Percentiles rank a stretch among this genome's conserved stretches.
Conservation (phyloP, 2,797 vertebrate genomes). For the Esox masquinongy region DNA sequence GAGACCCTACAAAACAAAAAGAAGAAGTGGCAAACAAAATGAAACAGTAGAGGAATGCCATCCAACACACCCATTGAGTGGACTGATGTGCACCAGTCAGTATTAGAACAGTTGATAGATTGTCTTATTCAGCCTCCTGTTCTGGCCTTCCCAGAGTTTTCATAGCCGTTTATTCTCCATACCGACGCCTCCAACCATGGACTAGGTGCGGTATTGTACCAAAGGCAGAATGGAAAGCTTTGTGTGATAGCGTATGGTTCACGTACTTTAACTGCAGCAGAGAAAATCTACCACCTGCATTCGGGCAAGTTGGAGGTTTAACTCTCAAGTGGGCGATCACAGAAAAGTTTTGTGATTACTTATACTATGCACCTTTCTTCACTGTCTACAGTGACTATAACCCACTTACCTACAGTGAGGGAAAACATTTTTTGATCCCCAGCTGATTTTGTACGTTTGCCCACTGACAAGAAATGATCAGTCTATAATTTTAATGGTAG, state of each 20-base stretch:
- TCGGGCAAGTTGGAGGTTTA: constrained; percentile 15
- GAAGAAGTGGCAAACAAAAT: neutral
- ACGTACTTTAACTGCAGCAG: constrained; percentile 4
- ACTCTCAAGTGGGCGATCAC: neutral
- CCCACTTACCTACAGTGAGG: neutral
- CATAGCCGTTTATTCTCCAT: neutral
- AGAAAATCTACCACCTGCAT: constrained; percentile 19
- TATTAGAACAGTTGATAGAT: constrained; percentile 3
- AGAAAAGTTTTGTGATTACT: neutral
- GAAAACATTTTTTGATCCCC: too few relatives aligned
- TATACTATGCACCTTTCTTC: neutral
- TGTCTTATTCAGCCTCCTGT: constrained; percentile 11
- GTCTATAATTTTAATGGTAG: too few relatives aligned
- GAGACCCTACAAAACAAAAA: neutral
- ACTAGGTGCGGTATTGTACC: neutral
- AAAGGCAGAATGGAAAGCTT: too few relatives aligned
- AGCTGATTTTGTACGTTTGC: too few relatives aligned
- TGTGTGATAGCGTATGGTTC: constrained; percentile 21
- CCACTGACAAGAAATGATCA: too few relatives aligned
- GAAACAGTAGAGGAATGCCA: neutral
- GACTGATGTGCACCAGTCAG: constrained; percentile 6
- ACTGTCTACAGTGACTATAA: neutral
- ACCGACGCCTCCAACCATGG: constrained; percentile 6
- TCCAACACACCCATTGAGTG: neutral
- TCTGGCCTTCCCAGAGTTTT: constrained; percentile 11